phyloP scores from a whole-genome alignment of 2,797 vertebrate genomes.

The Rhinatrema bivittatum region DNA sequence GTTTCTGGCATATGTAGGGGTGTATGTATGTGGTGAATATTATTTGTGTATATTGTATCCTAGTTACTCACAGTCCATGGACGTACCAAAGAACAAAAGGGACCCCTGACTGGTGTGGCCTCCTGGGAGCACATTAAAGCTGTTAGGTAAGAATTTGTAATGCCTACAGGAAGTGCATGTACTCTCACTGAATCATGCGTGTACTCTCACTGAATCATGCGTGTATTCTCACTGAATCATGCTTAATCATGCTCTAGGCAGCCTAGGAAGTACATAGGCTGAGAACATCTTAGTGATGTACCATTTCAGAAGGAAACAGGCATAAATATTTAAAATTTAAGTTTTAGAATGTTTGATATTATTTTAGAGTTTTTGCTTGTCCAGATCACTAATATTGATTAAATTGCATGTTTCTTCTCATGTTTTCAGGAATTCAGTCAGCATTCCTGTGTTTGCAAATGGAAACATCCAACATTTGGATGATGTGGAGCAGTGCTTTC shows the following conservation, averaged over 20 bases:
- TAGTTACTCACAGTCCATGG: slow-evolving; percentile 90
- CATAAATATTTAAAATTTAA: no score
- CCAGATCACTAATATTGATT: no score
- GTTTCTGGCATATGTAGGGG: background rate
- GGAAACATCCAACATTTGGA: slow-evolving; percentile 89
- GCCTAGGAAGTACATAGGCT: no score
- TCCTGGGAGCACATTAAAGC: slow-evolving; percentile 94
- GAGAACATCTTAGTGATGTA: no score
- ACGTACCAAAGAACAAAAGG: slow-evolving; percentile 95
- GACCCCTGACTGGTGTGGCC: slow-evolving; percentile 74
- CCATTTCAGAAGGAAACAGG: no score
- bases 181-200: no score
- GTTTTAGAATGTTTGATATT: no score
- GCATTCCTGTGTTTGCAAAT: slow-evolving; percentile 92
- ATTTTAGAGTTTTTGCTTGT: no score
- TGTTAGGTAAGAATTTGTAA: slow-evolving; percentile 60
- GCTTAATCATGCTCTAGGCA: no score
- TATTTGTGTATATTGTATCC: slow-evolving; percentile 19
- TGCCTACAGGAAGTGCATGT: background rate
- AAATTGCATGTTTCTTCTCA: slow-evolving; percentile 1
- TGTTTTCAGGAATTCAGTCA: slow-evolving; percentile 70
- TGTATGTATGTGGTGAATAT: background rate
- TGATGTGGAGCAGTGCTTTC: slow-evolving; percentile 84
- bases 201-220: no score
- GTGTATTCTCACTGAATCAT: no score